phyloP scores from a whole-genome alignment of 2,888 invertebrate species.

The Parnassius orleans region DNA sequence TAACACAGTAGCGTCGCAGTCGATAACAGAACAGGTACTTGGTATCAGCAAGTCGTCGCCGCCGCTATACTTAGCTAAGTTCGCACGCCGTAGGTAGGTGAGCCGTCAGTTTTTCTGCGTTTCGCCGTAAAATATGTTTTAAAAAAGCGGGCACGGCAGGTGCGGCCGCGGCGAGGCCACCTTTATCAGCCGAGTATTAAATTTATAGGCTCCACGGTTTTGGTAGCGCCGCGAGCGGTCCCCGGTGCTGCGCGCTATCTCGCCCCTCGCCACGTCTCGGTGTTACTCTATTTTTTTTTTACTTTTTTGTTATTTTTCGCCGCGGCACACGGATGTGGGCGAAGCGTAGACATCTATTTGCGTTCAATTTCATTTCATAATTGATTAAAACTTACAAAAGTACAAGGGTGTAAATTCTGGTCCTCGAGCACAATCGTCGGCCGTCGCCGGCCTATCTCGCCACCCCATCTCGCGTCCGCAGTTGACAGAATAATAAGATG shows the following conservation, averaged over 20 bases:
- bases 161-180: conserved; percentile 49
- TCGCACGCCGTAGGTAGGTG: conserved; percentile 26
- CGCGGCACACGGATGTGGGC: conserved; percentile 10
- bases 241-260: conserved; percentile 33
- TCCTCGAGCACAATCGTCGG: not conserved
- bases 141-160: conserved; percentile 58
- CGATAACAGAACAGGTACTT: conserved; percentile 1
- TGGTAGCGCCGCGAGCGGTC: conserved; percentile 67
- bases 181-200: conserved; percentile 60
- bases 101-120: conserved; percentile 62
- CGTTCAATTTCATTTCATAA: conserved; percentile 5
- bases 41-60: conserved; percentile 2
- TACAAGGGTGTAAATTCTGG: not conserved
- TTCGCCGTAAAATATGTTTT: conserved; percentile 62
- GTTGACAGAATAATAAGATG: conserved; percentile 22
- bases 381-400: conserved; percentile 15
- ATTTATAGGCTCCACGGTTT: conserved; percentile 62
- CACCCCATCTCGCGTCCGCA: conserved; percentile 20
- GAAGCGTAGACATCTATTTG: conserved; percentile 9
- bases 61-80: conserved; percentile 12
- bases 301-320: conserved; percentile 28
- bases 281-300: conserved; percentile 36
- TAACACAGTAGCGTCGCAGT: not conserved
- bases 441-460: conserved; percentile 8
- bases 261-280: conserved; percentile 34